Percentiles rank a stretch among this genome's conserved stretches.
These are phyloP conservation scores for Catostylus mosaicus DNA, from an alignment of 30 jellyfish, hydroid and myxozoan species.

Conservation along the genomic window DNA sequence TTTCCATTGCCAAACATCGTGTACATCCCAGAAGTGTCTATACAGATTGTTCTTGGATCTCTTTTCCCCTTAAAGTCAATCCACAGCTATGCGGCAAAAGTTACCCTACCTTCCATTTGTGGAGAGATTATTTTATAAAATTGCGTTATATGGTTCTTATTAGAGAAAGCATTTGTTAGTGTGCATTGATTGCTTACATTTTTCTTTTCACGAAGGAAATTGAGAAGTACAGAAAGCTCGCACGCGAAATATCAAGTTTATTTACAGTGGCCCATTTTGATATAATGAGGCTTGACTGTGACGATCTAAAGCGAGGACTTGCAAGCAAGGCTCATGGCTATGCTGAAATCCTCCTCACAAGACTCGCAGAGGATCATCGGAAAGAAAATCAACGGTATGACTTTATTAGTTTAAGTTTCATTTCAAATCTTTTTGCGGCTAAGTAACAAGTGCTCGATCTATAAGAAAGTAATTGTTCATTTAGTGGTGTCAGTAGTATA, in stretches of 20 bases:
- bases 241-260: slow-evolving; percentile 73
- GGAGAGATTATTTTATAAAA: too few species aligned
- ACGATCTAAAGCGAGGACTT: slow-evolving; percentile 94
- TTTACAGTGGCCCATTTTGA: slow-evolving; percentile 86
- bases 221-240: slow-evolving; percentile 66
- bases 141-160: not conserved
- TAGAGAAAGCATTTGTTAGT: not conserved
- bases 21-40: too few species aligned
- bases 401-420: too few species aligned
- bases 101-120: too few species aligned
- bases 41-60: too few species aligned
- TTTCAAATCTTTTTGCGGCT: too few species aligned
- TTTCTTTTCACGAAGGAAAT: slow-evolving; percentile 67
- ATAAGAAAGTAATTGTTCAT: too few species aligned
- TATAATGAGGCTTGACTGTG: slow-evolving; percentile 89
- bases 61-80: too few species aligned
- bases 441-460: too few species aligned
- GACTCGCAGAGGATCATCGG: slow-evolving; percentile 88
- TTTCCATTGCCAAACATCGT: too few species aligned
- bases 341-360: slow-evolving; percentile 86
- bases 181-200: not conserved
- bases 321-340: slow-evolving; percentile 79
- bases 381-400: slow-evolving; percentile 82
- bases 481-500: not conserved
- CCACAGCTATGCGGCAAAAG: too few species aligned